A percentile compares a stretch with the other conserved stretches of the same genome.
Conservation (phyloP, 2,888 invertebrate genomes). For the Malthinus flaveolus region DNA sequence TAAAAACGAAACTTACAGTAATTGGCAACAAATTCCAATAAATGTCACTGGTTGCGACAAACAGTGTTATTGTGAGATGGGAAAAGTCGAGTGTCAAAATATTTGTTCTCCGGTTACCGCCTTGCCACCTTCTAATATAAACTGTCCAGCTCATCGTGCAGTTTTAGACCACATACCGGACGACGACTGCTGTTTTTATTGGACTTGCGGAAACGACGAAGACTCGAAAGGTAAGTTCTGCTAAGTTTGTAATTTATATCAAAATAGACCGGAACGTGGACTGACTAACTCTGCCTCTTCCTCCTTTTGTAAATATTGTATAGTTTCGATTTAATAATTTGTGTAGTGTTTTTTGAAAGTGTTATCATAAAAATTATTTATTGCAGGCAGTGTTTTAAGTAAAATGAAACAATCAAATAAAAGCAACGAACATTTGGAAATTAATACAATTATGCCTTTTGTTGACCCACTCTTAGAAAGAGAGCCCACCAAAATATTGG, state of each 20-base stretch:
- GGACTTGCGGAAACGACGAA: conserved; percentile 64
- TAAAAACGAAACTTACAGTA: conserved; percentile 67
- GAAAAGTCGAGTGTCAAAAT: conserved; percentile 82
- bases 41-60: conserved; percentile 83
- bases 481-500: conserved; percentile 47
- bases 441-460: conserved; percentile 25
- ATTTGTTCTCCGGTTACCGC: conserved; percentile 79
- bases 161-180: conserved; percentile 68
- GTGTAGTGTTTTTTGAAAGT: not conserved
- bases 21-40: conserved; percentile 82
- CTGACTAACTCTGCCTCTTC: conserved; percentile 32
- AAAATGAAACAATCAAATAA: conserved; percentile 36
- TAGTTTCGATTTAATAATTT: conserved; percentile 10
- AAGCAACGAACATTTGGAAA: conserved; percentile 32
- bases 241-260: not conserved
- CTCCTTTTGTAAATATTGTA: conserved; percentile 33
- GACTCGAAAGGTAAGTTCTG: conserved; percentile 27
- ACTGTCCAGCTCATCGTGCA: conserved; percentile 71
- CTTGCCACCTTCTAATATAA: conserved; percentile 72
- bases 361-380: conserved; percentile 28
- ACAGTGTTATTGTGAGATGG: conserved; percentile 85
- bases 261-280: conserved; percentile 26
- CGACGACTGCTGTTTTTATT: conserved; percentile 84
- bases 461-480: conserved; percentile 31
- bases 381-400: conserved; percentile 41